These are phyloP conservation scores for Nomada fucata DNA, from an alignment of 2,888 invertebrate species.

Conservation along the genomic window DNA sequence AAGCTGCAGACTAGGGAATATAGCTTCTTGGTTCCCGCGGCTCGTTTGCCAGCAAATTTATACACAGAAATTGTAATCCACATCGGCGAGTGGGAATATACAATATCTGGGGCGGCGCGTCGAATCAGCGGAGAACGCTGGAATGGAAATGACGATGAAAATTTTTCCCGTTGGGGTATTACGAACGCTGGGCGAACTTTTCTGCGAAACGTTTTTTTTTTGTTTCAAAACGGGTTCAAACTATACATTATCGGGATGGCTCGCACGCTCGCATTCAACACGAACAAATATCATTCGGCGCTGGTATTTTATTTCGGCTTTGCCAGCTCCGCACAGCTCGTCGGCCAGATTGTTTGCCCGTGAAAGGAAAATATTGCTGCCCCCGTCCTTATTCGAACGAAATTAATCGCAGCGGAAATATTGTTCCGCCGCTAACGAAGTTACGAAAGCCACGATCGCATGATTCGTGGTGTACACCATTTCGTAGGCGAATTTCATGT, in stretches of 20 bases:
- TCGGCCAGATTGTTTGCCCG: too few relatives aligned
- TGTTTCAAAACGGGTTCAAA: too few relatives aligned
- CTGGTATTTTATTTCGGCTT: neutral
- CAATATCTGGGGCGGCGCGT: neutral
- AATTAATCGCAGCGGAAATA: slow-evolving; percentile 4
- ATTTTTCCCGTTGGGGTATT: neutral
- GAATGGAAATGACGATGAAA: neutral
- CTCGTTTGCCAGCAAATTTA: slow-evolving; percentile 6
- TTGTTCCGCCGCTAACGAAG: neutral
- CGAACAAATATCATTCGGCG: neutral
- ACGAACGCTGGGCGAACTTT: too few relatives aligned
- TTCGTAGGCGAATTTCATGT: slow-evolving; percentile 14
- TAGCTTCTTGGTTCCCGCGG: neutral
- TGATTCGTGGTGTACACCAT: slow-evolving; percentile 1
- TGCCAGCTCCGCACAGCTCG: neutral
- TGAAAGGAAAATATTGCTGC: neutral
- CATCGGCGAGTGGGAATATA: neutral
- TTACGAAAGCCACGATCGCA: neutral
- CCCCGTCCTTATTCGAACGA: too few relatives aligned
- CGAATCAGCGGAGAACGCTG: neutral
- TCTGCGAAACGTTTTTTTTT: too few relatives aligned
- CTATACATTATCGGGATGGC: too few relatives aligned
- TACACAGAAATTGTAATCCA: neutral
- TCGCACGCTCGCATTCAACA: neutral
- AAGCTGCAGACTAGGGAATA: neutral